Evolutionary conservation across 1,140 invertebrate genomes (phyloP).

Genomic region (Cotesia glomerata): DNA sequence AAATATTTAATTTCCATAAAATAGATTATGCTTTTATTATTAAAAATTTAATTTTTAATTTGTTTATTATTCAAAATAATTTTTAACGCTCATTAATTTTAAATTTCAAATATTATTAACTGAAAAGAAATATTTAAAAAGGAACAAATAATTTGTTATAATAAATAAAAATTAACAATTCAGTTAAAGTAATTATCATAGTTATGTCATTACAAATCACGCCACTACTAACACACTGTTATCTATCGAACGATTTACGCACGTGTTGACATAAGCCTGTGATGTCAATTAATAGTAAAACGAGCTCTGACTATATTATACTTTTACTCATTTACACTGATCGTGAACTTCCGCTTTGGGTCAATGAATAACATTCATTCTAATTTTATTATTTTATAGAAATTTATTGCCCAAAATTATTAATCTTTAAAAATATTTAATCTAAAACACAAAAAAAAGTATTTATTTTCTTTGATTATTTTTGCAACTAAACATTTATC

Average conservation of each 20-base stretch:
- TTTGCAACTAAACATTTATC: too few species aligned
- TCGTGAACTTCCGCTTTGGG: constrained; percentile 7
- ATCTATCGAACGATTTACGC: background rate
- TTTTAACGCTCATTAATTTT: too few species aligned
- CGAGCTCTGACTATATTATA: background rate
- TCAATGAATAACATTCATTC: background rate
- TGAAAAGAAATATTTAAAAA: too few species aligned
- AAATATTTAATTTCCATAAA: too few species aligned
- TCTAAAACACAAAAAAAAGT: too few species aligned
- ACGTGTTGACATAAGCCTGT: background rate
- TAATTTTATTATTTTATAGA: background rate
- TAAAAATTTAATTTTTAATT: too few species aligned
- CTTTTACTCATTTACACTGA: background rate
- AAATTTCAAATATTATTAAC: too few species aligned
- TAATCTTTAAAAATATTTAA: too few species aligned
- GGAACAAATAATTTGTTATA: too few species aligned
- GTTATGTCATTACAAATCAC: constrained; percentile 5
- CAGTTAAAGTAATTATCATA: background rate
- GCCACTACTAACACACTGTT: background rate
- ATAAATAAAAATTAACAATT: background rate
- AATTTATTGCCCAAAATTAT: background rate
- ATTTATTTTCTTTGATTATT: too few species aligned
- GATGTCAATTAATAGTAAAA: background rate
- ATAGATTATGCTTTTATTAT: too few species aligned
- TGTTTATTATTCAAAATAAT: too few species aligned